Evolutionary conservation across 2,113 vertebrate genomes (phyloP).

Genomic region (Hippocampus mohnikei): DNA sequence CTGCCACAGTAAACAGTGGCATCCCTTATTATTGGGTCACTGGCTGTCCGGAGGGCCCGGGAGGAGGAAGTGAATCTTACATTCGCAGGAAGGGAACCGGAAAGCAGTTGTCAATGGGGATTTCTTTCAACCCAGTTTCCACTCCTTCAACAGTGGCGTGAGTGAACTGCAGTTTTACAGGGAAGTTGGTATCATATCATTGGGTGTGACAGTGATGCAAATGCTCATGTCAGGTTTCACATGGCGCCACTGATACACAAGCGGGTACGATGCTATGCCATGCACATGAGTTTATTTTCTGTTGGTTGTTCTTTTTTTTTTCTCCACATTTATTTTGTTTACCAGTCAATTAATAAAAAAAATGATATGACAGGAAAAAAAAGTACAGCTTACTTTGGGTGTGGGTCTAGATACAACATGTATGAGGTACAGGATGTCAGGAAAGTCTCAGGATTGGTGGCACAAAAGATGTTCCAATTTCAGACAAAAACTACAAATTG

Average conservation of each 20-base stretch:
- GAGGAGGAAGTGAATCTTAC: constrained; percentile 48
- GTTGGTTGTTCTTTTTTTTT: neutral
- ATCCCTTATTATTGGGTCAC: neutral
- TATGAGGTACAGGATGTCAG: no score
- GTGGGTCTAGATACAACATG: no score
- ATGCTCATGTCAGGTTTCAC: neutral
- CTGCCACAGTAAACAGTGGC: constrained; percentile 17
- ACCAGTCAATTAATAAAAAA: no score
- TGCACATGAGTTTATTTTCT: neutral
- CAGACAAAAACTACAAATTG: no score
- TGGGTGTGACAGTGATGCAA: constrained; percentile 3
- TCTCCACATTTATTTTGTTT: no score
- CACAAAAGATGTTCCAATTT: no score
- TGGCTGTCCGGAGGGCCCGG: neutral
- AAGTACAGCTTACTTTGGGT: neutral
- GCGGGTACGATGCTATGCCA: neutral
- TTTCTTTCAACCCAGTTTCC: constrained; percentile 50
- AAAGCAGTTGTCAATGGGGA: constrained; percentile 53
- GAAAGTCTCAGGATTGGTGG: no score
- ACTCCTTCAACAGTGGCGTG: constrained; percentile 32
- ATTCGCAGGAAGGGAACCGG: constrained; percentile 47
- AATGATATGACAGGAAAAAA: neutral
- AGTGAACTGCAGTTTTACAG: neutral
- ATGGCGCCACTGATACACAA: neutral
- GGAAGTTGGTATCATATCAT: constrained; percentile 29